A percentile compares a stretch with the other conserved stretches of the same genome.
phyloP scores from a whole-genome alignment of 2,888 invertebrate genomes.

The Alsophila aescularia region DNA sequence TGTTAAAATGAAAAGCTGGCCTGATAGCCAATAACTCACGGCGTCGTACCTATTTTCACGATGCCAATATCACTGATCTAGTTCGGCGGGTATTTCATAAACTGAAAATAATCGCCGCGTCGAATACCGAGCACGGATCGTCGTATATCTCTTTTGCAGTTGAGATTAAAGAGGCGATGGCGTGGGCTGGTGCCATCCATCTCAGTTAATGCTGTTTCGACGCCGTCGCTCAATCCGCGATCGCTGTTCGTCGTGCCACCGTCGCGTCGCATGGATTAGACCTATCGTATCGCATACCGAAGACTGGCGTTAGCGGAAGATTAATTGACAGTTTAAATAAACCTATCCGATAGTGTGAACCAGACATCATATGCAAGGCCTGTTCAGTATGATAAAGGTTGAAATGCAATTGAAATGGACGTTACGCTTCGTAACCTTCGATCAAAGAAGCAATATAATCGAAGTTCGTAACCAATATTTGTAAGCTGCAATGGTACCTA shows the following conservation, averaged over 20 bases:
- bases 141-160: slow-evolving; percentile 70
- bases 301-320: slow-evolving; percentile 7
- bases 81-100: slow-evolving; percentile 39
- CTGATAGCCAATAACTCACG: slow-evolving; percentile 1
- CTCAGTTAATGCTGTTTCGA: slow-evolving; percentile 75
- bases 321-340: slow-evolving; percentile 11
- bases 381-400: too few relatives aligned
- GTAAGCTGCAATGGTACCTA: not conserved
- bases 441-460: too few relatives aligned
- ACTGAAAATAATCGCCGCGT: slow-evolving; percentile 41
- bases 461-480: not conserved
- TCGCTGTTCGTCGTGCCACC: slow-evolving; percentile 19
- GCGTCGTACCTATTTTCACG: not conserved
- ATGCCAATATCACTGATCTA: not conserved
- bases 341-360: not conserved
- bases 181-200: slow-evolving; percentile 68
- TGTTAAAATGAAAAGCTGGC: too few relatives aligned
- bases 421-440: too few relatives aligned
- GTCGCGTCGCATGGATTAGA: slow-evolving; percentile 3
- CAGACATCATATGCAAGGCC: not conserved
- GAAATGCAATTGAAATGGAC: too few relatives aligned
- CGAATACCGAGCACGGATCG: slow-evolving; percentile 47
- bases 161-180: slow-evolving; percentile 75
- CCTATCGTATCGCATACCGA: slow-evolving; percentile 2
- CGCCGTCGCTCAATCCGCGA: slow-evolving; percentile 47